Evolutionary conservation across 2,888 invertebrate species (phyloP), one percentile per base, ranked within the genome.

Genomic region (Microctonus aethiopoides): DNA sequence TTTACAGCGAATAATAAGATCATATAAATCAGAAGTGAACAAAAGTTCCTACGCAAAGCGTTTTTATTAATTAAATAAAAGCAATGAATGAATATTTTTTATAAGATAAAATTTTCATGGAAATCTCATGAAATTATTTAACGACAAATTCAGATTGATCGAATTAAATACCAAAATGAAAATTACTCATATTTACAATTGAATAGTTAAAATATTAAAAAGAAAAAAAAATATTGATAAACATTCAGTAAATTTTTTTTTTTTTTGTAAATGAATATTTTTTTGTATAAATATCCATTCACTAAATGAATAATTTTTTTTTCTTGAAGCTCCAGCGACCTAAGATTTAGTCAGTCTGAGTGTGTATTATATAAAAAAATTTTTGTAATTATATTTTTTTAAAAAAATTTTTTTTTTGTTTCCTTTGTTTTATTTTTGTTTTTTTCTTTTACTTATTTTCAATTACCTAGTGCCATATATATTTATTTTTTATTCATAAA

Each of bases 301-400:
- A 6, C 20, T 7, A 46, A 46, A 46, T 46, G 46, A 26, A 54
- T 24, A 3, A 29, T 29, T 29, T 3, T 29, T 29, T 26, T 29
- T n/a, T n/a, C n/a, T 16, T n/a, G 54, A 29, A 24, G 26, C 26
- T 54, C 34, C 32, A 67, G 36, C 46, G 46, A 46, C 57, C 24
- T 26, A 62, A 68, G 60, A 59, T 70, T 69, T 68, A 57, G 52
- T 74, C 74, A 72, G 73, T 74, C 70, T 61, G 70, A 75, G 68
- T 74, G n/a, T 26, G n/a, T 24, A 76, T 75, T 65, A 71, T 67
- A 64, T 61, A 70, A 71, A 73, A 72, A 70, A 66, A 61, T 20
- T 61, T 20, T 57, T 16, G 29, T 52, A 26, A 67, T 29, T 34
- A 11, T 54, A 13, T 39, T 68, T 61, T 24, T 29, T 29, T n/a